Percentiles rank a stretch among this genome's conserved stretches.
Evolutionary conservation across 2,888 invertebrate species (phyloP).

Genomic region (Caenorhabditis doughertyi): DNA sequence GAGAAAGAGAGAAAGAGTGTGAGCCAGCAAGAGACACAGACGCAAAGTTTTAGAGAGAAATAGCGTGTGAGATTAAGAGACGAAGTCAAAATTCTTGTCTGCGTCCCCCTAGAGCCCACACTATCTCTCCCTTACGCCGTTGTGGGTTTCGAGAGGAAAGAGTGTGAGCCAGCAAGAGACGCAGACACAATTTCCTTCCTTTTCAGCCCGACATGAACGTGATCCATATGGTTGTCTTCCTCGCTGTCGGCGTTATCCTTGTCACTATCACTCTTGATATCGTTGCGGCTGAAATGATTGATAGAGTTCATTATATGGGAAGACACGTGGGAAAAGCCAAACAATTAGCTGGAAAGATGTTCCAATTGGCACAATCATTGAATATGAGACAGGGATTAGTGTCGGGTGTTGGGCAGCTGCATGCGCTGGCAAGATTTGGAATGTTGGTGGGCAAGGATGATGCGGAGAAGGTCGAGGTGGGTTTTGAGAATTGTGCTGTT

Average conservation of each 20-base stretch:
- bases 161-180: too few species aligned
- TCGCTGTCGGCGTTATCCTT: slow-evolving; percentile 71
- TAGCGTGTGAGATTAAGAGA: too few species aligned
- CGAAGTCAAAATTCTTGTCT: too few species aligned
- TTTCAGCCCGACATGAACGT: slow-evolving; percentile 74
- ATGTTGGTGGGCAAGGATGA: slow-evolving; percentile 50
- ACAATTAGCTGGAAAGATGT: slow-evolving; percentile 73
- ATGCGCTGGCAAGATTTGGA: slow-evolving; percentile 71
- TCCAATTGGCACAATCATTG: slow-evolving; percentile 72
- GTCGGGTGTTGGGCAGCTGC: slow-evolving; percentile 73
- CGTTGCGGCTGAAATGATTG: slow-evolving; percentile 74
- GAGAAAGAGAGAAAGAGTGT: too few species aligned
- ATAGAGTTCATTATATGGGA: slow-evolving; percentile 76
- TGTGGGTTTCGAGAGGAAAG: too few species aligned
- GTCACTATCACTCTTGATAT: slow-evolving; percentile 75
- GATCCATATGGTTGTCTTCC: slow-evolving; percentile 69
- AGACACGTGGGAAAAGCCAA: slow-evolving; percentile 73
- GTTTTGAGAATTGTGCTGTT: too few species aligned
- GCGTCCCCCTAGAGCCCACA: too few species aligned
- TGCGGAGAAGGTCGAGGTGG: slow-evolving; percentile 8
- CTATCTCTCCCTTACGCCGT: too few species aligned
- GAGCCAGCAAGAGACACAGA: too few species aligned
- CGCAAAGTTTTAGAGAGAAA: too few species aligned
- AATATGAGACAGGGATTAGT: slow-evolving; percentile 71
- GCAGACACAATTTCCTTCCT: too few species aligned